phyloP scores from a whole-genome alignment of 2,113 vertebrate genomes.

The Mionectes macconnelli region DNA sequence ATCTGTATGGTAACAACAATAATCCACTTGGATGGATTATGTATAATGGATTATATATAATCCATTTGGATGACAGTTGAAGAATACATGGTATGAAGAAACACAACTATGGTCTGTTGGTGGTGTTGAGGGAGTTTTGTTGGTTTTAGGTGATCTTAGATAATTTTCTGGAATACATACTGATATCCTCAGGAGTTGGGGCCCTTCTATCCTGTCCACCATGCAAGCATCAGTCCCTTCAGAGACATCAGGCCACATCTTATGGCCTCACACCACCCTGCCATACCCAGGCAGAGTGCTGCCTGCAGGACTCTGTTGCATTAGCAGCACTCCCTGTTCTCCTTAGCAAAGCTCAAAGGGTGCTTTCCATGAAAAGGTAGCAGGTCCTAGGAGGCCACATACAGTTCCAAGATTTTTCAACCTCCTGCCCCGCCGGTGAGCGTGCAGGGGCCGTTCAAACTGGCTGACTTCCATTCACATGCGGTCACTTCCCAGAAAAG shows the following conservation, averaged over 20 bases:
- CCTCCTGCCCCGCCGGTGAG: not conserved
- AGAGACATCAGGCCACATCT: not conserved
- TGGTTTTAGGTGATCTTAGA: not conserved
- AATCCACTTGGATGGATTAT: not conserved
- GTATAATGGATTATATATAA: too few relatives aligned
- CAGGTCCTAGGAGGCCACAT: not conserved
- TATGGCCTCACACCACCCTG: not conserved
- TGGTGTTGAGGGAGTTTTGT: not conserved
- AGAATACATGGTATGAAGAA: not conserved
- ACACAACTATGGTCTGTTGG: not conserved
- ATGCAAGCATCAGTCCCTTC: not conserved
- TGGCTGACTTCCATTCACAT: not conserved
- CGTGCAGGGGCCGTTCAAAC: not conserved
- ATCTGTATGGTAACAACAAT: not conserved
- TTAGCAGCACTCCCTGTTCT: not conserved
- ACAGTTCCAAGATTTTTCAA: not conserved
- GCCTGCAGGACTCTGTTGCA: not conserved
- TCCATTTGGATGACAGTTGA: not conserved
- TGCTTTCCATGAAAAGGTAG: not conserved
- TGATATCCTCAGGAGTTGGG: not conserved
- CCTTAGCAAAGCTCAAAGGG: not conserved
- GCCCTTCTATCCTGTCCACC: not conserved
- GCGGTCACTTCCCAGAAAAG: not conserved
- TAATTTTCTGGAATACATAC: not conserved
- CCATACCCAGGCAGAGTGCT: not conserved